These are phyloP conservation scores for Phoenicopterus ruber DNA, from an alignment of 2,113 vertebrate species.

Conservation along the genomic window DNA sequence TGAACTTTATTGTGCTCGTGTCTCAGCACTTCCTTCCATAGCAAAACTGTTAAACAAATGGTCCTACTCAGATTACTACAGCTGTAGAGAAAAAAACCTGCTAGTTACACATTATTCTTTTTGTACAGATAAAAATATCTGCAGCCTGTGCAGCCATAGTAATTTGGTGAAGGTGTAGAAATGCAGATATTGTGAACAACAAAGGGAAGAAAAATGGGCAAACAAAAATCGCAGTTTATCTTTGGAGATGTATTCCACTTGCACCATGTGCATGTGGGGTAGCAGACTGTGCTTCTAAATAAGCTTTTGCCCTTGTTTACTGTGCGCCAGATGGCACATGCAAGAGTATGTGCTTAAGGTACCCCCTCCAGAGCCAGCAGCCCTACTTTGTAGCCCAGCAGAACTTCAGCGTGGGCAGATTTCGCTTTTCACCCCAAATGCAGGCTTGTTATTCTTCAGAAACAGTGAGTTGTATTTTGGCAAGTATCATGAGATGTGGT, in stretches of 20 bases:
- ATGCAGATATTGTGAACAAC: background rate
- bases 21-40: conserved; percentile 21
- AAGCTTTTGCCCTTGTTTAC: background rate
- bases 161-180: background rate
- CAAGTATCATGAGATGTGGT: background rate
- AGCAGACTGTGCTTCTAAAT: background rate
- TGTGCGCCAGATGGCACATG: background rate
- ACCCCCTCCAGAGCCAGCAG: background rate
- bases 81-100: background rate
- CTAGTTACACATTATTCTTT: background rate
- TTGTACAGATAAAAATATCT: background rate
- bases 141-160: background rate
- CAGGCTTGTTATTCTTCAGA: background rate
- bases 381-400: background rate
- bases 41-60: background rate
- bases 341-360: background rate
- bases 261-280: background rate
- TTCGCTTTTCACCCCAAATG: background rate
- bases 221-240: background rate
- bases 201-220: background rate
- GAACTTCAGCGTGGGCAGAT: background rate
- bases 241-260: background rate
- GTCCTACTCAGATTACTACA: background rate
- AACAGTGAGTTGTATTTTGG: background rate
- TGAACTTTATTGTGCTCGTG: conserved; percentile 2